Percentiles rank a stretch among this genome's conserved stretches.
Evolutionary conservation across 35 echinoderm and acorn worm species (phyloP).

Genomic region (Lytechinus pictus): DNA sequence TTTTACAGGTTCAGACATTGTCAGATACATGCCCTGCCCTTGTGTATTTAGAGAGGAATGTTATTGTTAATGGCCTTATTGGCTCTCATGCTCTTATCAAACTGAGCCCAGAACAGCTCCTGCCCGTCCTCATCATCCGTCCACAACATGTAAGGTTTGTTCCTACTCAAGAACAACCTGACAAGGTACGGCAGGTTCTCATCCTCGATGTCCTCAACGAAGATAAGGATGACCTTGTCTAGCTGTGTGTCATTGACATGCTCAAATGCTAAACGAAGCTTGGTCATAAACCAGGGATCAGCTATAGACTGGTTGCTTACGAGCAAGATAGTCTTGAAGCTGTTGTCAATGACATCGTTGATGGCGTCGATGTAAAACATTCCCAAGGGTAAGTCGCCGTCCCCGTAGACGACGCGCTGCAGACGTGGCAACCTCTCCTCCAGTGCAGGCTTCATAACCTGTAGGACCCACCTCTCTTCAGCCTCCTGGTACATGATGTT

Average conservation of each 20-base stretch:
- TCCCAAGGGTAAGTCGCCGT: background rate
- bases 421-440: constrained; percentile 28
- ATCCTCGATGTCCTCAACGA: constrained; percentile 1
- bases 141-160: background rate
- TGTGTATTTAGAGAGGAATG: background rate
- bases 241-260: background rate
- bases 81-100: constrained; percentile 18
- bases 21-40: background rate
- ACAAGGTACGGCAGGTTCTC: constrained; percentile 12
- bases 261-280: constrained; percentile 25
- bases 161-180: constrained; percentile 20
- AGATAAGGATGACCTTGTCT: background rate
- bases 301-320: constrained; percentile 20
- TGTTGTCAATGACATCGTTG: constrained; percentile 1
- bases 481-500: background rate
- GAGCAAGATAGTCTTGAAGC: constrained; percentile 24
- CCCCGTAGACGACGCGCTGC: background rate
- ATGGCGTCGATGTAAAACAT: constrained; percentile 13
- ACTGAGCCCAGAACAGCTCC: constrained; percentile 15
- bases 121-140: constrained; percentile 12
- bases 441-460: background rate
- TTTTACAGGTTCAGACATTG: background rate
- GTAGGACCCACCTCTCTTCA: background rate
- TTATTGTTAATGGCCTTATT: background rate
- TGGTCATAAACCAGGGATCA: constrained; percentile 27